Percentiles rank a stretch among this genome's conserved stretches.
Conservation (phyloP, 2,888 invertebrate genomes). For the Thera britannica region DNA sequence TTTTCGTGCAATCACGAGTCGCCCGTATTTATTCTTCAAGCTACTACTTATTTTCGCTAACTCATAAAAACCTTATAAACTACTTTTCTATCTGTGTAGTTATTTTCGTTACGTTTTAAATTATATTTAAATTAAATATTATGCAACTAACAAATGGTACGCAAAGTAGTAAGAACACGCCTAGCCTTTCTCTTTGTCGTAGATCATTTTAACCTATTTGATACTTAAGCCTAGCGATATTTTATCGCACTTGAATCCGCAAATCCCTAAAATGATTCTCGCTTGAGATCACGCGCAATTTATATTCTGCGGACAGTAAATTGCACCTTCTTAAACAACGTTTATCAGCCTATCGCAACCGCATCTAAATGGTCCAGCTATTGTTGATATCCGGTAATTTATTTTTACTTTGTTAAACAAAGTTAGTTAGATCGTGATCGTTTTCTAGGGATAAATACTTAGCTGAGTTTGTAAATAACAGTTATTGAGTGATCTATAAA, state of each 20-base stretch:
- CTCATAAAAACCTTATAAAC: no score
- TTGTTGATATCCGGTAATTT: constrained; percentile 27
- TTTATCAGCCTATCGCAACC: constrained; percentile 34
- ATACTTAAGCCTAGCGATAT: constrained; percentile 16
- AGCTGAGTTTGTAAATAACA: background rate
- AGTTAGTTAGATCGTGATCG: constrained; percentile 13
- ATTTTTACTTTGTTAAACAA: constrained; percentile 29
- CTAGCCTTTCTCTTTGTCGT: background rate
- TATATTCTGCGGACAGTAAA: constrained; percentile 32
- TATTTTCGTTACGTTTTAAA: no score
- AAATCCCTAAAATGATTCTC: constrained; percentile 20
- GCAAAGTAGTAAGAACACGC: background rate
- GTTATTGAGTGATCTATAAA: background rate
- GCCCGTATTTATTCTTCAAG: no score
- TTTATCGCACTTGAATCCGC: constrained; percentile 13
- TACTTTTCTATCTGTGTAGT: no score
- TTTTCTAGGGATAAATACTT: background rate
- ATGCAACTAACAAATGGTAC: no score
- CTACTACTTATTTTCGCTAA: no score
- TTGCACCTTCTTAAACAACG: constrained; percentile 32
- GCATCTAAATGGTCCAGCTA: constrained; percentile 39
- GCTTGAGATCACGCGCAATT: constrained; percentile 31
- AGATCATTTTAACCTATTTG: constrained; percentile 8
- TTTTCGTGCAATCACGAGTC: no score
- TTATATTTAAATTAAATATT: no score